Evolutionary conservation across 1,140 invertebrate genomes (phyloP).

Genomic region (Rhyzopertha dominica): DNA sequence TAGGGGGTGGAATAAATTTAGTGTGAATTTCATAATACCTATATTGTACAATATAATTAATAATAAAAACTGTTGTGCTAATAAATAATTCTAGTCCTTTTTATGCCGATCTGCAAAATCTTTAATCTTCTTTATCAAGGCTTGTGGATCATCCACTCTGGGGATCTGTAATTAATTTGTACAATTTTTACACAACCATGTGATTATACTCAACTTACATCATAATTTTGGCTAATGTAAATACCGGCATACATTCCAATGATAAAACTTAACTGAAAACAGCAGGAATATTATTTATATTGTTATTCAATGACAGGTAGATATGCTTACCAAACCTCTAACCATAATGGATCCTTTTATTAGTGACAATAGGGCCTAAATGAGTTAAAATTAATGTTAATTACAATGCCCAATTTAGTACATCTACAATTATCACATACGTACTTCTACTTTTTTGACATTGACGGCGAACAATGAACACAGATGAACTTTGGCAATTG

Average conservation of each 20-base stretch:
- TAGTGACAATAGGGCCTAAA: background rate
- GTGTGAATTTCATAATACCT: slow-evolving; percentile 28
- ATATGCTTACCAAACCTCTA: slow-evolving; percentile 36
- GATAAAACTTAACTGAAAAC: slow-evolving; percentile 66
- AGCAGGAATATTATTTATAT: slow-evolving; percentile 14
- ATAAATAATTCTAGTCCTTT: slow-evolving; percentile 49
- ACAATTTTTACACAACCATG: slow-evolving; percentile 13
- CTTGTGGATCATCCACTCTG: slow-evolving; percentile 71
- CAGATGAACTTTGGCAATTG: too few species aligned
- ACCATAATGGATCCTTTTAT: slow-evolving; percentile 25
- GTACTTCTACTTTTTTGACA: too few species aligned
- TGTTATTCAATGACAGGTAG: background rate
- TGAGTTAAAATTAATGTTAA: too few species aligned
- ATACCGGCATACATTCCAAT: slow-evolving; percentile 73
- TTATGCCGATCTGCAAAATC: slow-evolving; percentile 62
- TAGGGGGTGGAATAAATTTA: slow-evolving; percentile 79
- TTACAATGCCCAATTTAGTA: too few species aligned
- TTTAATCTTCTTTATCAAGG: slow-evolving; percentile 62
- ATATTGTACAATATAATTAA: too few species aligned
- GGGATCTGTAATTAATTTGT: slow-evolving; percentile 60
- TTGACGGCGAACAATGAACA: too few species aligned
- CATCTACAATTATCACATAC: too few species aligned
- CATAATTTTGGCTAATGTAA: slow-evolving; percentile 76
- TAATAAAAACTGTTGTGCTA: slow-evolving; percentile 17
- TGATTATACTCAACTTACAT: slow-evolving; percentile 60